phyloP scores from a whole-genome alignment of 2,113 vertebrate genomes.

The Gasterosteus aculeatus region DNA sequence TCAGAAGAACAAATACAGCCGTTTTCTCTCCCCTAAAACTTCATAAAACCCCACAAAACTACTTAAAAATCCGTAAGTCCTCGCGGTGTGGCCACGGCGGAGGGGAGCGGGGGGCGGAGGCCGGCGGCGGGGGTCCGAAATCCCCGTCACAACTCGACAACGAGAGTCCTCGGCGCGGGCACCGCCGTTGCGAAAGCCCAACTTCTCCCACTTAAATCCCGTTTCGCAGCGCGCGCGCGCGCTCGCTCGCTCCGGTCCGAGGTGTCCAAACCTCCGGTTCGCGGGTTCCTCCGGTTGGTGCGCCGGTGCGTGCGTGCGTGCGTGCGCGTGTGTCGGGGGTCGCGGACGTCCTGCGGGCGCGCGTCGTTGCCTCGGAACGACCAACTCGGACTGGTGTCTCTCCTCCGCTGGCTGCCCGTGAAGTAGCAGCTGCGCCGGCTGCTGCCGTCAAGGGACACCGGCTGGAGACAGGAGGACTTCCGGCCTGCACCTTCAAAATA shows the following conservation, averaged over 20 bases:
- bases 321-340: no score
- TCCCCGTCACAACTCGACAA: slow-evolving; percentile 38
- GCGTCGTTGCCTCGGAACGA: slow-evolving; percentile 30
- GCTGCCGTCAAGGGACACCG: background rate
- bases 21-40: slow-evolving; percentile 52
- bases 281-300: slow-evolving; percentile 35
- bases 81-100: slow-evolving; percentile 10
- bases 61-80: slow-evolving; percentile 53
- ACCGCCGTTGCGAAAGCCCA: slow-evolving; percentile 25
- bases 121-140: slow-evolving; percentile 16
- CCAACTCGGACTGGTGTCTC: slow-evolving; percentile 60
- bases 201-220: slow-evolving; percentile 58
- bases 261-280: slow-evolving; percentile 39
- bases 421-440: slow-evolving; percentile 53
- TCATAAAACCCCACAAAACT: slow-evolving; percentile 34
- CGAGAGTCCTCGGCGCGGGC: slow-evolving; percentile 32
- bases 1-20: slow-evolving; percentile 10
- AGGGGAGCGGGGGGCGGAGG: background rate
- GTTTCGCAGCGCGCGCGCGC: slow-evolving; percentile 16
- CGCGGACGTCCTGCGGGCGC: background rate
- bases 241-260: slow-evolving; percentile 41
- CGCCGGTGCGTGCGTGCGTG: background rate
- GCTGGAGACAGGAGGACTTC: background rate
- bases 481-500: slow-evolving; percentile 47
- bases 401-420: slow-evolving; percentile 48